Conservation (phyloP, 2,888 invertebrate species). For the Teleogryllus oceanicus region DNA sequence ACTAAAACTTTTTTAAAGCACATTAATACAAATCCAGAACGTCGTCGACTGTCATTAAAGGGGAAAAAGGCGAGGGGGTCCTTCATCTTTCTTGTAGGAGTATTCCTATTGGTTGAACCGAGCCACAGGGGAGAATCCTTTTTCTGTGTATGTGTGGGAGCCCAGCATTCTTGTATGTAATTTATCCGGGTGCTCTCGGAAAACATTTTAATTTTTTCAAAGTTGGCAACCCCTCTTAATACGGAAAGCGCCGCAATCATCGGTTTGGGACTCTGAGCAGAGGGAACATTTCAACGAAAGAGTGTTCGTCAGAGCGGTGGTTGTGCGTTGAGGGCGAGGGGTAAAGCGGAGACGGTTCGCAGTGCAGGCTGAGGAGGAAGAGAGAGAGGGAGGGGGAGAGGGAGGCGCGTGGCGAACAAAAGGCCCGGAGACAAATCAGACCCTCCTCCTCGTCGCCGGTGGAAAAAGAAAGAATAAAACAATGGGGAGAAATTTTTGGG, state of each 20-base stretch:
- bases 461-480: conserved; percentile 18
- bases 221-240: conserved; percentile 18
- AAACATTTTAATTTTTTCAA: background rate
- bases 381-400: background rate
- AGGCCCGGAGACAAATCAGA: conserved; percentile 6
- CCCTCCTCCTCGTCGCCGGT: background rate
- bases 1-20: too few species aligned
- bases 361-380: background rate
- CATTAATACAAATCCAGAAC: too few species aligned
- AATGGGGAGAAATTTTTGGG: background rate
- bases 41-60: too few species aligned
- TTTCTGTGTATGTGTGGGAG: background rate
- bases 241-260: background rate
- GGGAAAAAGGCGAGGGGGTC: too few species aligned
- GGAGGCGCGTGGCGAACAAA: background rate
- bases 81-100: too few species aligned
- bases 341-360: background rate
- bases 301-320: background rate
- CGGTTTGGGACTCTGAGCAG: background rate
- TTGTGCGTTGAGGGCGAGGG: background rate
- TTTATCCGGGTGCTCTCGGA: background rate
- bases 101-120: too few species aligned
- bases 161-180: background rate
- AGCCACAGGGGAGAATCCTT: too few species aligned
- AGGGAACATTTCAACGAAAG: conserved; percentile 10